These are phyloP conservation scores for Grantiella picta DNA, from an alignment of 2,113 vertebrate species.

Conservation along the genomic window DNA sequence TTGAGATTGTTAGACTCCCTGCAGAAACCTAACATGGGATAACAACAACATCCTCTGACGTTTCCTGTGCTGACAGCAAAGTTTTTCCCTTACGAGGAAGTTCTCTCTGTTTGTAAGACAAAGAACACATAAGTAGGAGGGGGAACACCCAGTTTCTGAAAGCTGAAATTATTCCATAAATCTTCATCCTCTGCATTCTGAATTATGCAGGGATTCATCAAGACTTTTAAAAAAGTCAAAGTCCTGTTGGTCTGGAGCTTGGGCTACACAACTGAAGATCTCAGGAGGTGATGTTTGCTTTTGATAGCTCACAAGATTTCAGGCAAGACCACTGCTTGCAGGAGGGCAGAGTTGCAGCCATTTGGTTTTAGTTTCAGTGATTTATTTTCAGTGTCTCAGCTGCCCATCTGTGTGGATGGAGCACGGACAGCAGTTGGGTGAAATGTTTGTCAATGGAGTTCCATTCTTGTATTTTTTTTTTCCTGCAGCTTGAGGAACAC, in stretches of 20 bases:
- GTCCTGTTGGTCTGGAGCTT: background rate
- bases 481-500: background rate
- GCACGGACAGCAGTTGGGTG: background rate
- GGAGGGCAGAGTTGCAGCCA: background rate
- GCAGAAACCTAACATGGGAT: background rate
- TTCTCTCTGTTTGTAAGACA: background rate
- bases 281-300: background rate
- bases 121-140: background rate
- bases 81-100: accelerated
- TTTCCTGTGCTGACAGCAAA: background rate
- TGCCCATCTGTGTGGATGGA: background rate
- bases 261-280: background rate
- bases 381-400: background rate
- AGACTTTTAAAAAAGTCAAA: background rate
- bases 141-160: background rate
- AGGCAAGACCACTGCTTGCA: background rate
- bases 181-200: background rate
- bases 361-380: background rate
- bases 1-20: background rate
- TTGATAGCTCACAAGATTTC: background rate
- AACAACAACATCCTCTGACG: background rate
- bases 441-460: background rate
- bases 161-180: background rate
- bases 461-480: background rate
- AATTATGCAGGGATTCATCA: background rate